A percentile compares a stretch with the other conserved stretches of the same genome.
Evolutionary conservation across 2,888 invertebrate genomes (phyloP).

Genomic region (Silvanus unidentatus): DNA sequence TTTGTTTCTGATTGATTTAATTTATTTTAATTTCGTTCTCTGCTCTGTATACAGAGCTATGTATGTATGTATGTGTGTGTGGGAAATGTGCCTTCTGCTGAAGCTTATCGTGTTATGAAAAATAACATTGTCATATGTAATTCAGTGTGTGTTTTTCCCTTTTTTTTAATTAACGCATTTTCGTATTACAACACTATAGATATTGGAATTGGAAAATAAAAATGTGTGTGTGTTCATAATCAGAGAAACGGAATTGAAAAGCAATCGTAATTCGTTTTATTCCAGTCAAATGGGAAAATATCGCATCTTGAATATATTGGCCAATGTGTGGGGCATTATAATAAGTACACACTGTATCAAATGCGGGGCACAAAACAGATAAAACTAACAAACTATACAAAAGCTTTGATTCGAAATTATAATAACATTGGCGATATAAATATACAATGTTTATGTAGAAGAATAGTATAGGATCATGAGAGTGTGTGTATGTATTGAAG

Average conservation of each 20-base stretch:
- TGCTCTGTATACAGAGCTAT: not conserved
- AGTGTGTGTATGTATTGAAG: not conserved
- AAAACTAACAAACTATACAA: not conserved
- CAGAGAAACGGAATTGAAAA: too few relatives aligned
- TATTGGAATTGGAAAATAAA: too few relatives aligned
- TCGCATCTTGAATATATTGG: too few relatives aligned
- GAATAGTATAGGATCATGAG: too few relatives aligned
- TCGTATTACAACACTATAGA: too few relatives aligned
- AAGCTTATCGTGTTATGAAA: conserved; percentile 22
- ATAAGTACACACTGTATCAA: too few relatives aligned
- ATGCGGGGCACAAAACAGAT: not conserved
- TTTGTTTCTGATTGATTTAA: conserved; percentile 30
- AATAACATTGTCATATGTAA: conserved; percentile 21
- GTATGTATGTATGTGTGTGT: not conserved
- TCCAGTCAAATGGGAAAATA: too few relatives aligned
- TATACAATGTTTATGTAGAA: not conserved
- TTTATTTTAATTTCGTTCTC: conserved; percentile 25
- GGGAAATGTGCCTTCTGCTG: conserved; percentile 21
- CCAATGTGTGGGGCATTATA: too few relatives aligned
- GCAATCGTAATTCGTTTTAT: too few relatives aligned
- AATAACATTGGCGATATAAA: conserved; percentile 4
- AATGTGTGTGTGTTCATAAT: too few relatives aligned
- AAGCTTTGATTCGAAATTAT: conserved; percentile 1
- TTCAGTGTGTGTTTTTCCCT: conserved; percentile 11
- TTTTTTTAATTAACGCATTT: conserved; percentile 21